Evolutionary conservation across 2,797 vertebrate species (phyloP).

Genomic region (Malacoraja senta): DNA sequence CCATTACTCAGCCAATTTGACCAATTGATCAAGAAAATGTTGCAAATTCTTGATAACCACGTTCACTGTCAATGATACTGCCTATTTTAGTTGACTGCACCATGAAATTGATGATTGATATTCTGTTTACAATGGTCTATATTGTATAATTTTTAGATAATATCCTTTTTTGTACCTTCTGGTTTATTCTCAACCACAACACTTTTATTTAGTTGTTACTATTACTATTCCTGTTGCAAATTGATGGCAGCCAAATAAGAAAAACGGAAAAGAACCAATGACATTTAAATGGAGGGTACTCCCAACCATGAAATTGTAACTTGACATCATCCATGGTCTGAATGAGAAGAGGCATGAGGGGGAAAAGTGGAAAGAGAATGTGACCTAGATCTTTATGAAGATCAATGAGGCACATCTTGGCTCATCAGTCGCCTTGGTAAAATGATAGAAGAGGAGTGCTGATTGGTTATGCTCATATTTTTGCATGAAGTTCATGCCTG

Average conservation of each 20-base stretch:
- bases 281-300: neutral
- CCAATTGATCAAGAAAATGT: no score
- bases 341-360: neutral
- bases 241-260: neutral
- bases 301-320: neutral
- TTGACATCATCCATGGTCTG: neutral
- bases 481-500: neutral
- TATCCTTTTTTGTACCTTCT: neutral
- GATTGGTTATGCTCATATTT: neutral
- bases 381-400: neutral
- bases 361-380: neutral
- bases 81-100: neutral
- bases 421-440: neutral
- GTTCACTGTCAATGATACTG: no score
- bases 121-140: constrained; percentile 43
- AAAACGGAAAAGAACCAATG: neutral
- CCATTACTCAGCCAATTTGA: no score
- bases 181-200: neutral
- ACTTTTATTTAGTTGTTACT: neutral
- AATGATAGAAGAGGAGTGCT: neutral
- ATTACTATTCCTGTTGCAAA: neutral
- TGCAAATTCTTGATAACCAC: no score
- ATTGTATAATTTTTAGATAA: neutral
- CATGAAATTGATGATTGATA: constrained; percentile 13
- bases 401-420: neutral